A percentile compares a stretch with the other conserved stretches of the same genome.
These are phyloP conservation scores for Microcebus murinus DNA, from an alignment of 2,113 vertebrate species.

Conservation along the genomic window DNA sequence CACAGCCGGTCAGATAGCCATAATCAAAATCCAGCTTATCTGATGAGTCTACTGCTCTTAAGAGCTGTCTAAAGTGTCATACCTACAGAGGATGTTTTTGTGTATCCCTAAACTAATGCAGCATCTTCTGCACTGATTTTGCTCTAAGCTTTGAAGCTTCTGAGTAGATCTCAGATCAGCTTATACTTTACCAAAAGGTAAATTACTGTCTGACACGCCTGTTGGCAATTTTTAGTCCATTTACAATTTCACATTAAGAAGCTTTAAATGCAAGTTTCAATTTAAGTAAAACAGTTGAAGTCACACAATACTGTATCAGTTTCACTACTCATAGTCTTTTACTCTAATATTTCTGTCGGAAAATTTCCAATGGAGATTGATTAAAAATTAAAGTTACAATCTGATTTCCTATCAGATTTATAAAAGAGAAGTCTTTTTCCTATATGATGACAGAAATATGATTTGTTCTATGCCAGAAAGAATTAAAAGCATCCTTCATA, in stretches of 20 bases:
- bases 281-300: not conserved
- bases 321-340: conserved; percentile 6
- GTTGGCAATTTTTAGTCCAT: not conserved
- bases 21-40: not conserved
- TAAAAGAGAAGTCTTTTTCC: not conserved
- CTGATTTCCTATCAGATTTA: conserved; percentile 19
- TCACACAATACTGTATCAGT: not conserved
- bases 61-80: not conserved
- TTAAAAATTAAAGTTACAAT: not conserved
- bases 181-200: conserved; percentile 1
- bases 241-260: conserved; percentile 21
- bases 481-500: conserved; percentile 35
- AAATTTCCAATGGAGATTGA: not conserved
- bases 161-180: not conserved
- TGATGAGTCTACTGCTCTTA: not conserved
- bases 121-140: not conserved
- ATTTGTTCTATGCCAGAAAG: not conserved
- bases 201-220: not conserved
- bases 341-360: conserved; percentile 21
- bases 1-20: not conserved
- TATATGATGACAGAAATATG: conserved; percentile 4
- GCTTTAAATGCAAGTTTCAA: conserved; percentile 40
- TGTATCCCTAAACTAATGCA: not conserved
- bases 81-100: not conserved
- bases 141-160: not conserved